phyloP scores from a whole-genome alignment of 2,888 invertebrate species.

The Dicyrtomina minuta region DNA sequence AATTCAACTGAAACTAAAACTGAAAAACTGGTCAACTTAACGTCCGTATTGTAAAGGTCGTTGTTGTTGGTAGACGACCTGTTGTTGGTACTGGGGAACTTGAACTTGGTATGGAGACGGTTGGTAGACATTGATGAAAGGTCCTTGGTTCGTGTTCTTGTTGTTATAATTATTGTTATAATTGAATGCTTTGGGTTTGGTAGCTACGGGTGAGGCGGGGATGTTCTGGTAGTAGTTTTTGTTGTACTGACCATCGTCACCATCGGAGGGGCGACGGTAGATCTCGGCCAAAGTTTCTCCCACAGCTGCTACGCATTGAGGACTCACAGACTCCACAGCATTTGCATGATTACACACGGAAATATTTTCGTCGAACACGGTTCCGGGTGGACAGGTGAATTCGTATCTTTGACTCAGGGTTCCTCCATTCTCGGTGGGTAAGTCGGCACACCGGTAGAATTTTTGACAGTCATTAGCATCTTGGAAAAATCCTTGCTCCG shows the following conservation, averaged over 20 bases:
- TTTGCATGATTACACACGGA: slow-evolving; percentile 41
- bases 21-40: too few species aligned
- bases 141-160: too few species aligned
- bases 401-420: slow-evolving; percentile 26
- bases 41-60: not conserved
- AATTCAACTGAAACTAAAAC: too few species aligned
- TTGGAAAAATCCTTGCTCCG: slow-evolving; percentile 38
- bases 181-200: not conserved
- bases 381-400: slow-evolving; percentile 41
- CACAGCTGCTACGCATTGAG: slow-evolving; percentile 26
- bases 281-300: slow-evolving; percentile 19
- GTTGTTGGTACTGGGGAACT: slow-evolving; percentile 16
- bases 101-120: not conserved
- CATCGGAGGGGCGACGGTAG: not conserved
- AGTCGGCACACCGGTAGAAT: slow-evolving; percentile 45
- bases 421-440: slow-evolving; percentile 22
- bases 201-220: too few species aligned
- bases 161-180: too few species aligned
- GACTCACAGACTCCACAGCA: slow-evolving; percentile 32
- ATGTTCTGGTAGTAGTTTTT: not conserved
- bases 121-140: too few species aligned
- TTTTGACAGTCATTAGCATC: slow-evolving; percentile 39
- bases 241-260: not conserved
- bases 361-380: slow-evolving; percentile 42
- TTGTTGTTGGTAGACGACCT: slow-evolving; percentile 4